A percentile compares a stretch with the other conserved stretches of the same genome.
phyloP scores from a whole-genome alignment of 2,888 invertebrate genomes.

The Zygothrica quintamaculata region DNA sequence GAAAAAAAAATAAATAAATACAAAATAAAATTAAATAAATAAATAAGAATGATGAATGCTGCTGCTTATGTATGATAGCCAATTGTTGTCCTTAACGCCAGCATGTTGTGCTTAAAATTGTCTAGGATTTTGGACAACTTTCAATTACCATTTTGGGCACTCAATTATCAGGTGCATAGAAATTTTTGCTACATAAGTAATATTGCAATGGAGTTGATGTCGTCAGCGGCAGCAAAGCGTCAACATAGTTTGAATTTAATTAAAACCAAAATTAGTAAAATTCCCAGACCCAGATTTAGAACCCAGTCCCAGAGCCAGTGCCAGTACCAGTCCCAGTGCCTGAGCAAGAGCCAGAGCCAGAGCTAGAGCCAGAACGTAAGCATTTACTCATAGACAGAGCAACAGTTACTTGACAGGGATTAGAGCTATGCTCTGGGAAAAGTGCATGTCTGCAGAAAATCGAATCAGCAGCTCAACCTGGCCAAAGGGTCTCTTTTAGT shows the following conservation, averaged over 20 bases:
- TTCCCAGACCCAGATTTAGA: conserved; percentile 17
- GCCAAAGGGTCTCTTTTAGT: conserved; percentile 15
- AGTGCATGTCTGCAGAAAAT: conserved; percentile 82
- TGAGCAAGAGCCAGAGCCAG: not conserved
- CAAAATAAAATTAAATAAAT: too few species aligned
- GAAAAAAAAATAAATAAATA: too few species aligned
- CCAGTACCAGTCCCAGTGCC: too few species aligned
- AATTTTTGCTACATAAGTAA: conserved; percentile 63
- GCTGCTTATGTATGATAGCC: not conserved
- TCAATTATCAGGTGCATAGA: conserved; percentile 67
- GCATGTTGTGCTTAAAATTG: conserved; percentile 32
- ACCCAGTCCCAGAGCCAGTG: too few species aligned
- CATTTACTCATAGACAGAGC: too few species aligned
- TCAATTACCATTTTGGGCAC: conserved; percentile 72
- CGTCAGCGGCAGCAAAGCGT: conserved; percentile 58
- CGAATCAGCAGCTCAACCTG: conserved; percentile 71
- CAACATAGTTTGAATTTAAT: conserved; percentile 82
- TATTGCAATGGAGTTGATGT: conserved; percentile 32
- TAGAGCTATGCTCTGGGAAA: conserved; percentile 60
- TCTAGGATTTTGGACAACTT: conserved; percentile 32
- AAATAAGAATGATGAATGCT: conserved; percentile 41
- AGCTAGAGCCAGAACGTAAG: too few species aligned
- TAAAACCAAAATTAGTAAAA: conserved; percentile 78
- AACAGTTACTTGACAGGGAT: conserved; percentile 73
- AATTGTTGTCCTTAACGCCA: conserved; percentile 25